phyloP scores from a whole-genome alignment of 2,797 vertebrate species.

The Tragopan temminckii region DNA sequence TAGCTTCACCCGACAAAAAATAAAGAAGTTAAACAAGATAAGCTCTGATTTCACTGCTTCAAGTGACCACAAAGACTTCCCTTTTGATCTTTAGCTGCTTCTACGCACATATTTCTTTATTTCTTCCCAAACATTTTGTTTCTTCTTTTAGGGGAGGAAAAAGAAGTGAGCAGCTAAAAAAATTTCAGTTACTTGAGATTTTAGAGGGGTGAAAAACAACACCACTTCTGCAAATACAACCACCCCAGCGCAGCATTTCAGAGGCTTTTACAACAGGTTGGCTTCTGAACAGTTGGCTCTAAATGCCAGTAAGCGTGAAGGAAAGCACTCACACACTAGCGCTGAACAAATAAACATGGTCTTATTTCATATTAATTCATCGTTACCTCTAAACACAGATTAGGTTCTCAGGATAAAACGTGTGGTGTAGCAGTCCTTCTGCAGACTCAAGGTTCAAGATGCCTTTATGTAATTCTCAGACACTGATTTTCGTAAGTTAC shows the following conservation, averaged over 20 bases:
- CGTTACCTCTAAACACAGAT: not conserved
- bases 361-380: not conserved
- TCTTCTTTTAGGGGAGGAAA: not conserved
- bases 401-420: not conserved
- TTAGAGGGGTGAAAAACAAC: not conserved
- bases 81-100: not conserved
- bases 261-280: not conserved
- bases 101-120: not conserved
- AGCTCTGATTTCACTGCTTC: not conserved
- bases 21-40: not conserved
- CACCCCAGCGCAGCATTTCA: not conserved
- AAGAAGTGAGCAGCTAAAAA: not conserved
- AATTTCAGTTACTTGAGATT: not conserved
- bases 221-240: not conserved
- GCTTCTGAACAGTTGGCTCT: not conserved
- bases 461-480: not conserved
- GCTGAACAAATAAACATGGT: not conserved
- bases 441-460: not conserved
- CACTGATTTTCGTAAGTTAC: not conserved
- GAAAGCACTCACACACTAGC: not conserved
- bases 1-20: not conserved
- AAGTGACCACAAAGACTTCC: not conserved
- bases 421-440: not conserved
- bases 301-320: not conserved
- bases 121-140: conserved; percentile 1